A percentile compares a stretch with the other conserved stretches of the same genome.
These are phyloP conservation scores for Poeciliopsis occidentalis DNA, from an alignment of 2,113 vertebrate species.

Conservation along the genomic window DNA sequence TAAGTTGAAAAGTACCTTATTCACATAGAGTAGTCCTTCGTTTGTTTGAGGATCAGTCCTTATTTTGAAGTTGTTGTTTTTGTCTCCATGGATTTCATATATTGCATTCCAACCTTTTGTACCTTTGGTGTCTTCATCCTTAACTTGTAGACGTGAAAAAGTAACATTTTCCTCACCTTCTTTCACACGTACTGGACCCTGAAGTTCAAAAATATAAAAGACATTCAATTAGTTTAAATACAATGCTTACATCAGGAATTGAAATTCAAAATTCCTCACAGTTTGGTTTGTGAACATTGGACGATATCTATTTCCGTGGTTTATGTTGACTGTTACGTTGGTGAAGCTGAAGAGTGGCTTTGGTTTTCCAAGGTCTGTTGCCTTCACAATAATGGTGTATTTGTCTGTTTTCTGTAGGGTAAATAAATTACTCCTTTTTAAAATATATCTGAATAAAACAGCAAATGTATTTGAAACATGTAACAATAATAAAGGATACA, in stretches of 20 bases:
- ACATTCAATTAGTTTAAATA: background rate
- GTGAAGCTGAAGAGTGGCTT: constrained; percentile 52
- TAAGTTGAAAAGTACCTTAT: constrained; percentile 53
- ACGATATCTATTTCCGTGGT: constrained; percentile 66
- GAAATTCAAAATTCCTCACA: constrained; percentile 42
- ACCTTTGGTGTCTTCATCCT: constrained; percentile 56
- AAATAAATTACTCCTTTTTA: background rate
- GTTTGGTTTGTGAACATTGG: constrained; percentile 49
- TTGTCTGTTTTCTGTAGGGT: constrained; percentile 43
- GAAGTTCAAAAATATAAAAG: background rate
- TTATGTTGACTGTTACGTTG: constrained; percentile 59
- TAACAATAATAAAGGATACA: background rate
- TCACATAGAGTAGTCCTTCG: constrained; percentile 64
- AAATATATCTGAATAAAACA: background rate
- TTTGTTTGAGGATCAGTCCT: constrained; percentile 68
- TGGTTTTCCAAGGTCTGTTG: constrained; percentile 49
- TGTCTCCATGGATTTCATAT: constrained; percentile 64
- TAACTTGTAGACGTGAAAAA: constrained; percentile 56
- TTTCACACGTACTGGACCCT: constrained; percentile 52
- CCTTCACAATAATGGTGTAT: constrained; percentile 69
- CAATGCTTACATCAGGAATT: background rate
- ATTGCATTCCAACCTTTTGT: constrained; percentile 65
- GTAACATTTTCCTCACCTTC: constrained; percentile 48
- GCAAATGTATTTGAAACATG: background rate
- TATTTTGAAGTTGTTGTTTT: constrained; percentile 57